A percentile compares a stretch with the other conserved stretches of the same genome.
Evolutionary conservation across 2,113 vertebrate genomes (phyloP).

Genomic region (Cebidichthys violaceus): DNA sequence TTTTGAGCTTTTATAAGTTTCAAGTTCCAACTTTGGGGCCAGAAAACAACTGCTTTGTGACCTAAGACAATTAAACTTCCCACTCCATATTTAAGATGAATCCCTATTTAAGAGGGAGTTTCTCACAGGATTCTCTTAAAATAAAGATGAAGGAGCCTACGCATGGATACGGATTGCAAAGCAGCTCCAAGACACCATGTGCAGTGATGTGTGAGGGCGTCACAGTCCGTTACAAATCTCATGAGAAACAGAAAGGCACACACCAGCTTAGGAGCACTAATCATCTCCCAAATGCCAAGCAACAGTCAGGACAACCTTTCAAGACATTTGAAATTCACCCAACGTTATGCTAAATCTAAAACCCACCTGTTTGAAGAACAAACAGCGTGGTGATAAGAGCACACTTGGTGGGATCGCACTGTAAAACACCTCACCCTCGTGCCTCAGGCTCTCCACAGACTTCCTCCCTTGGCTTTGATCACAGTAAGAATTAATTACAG

Average conservation of each 20-base stretch:
- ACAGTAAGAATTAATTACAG: constrained; percentile 70
- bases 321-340: constrained; percentile 29
- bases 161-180: constrained; percentile 5
- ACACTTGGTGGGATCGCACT: constrained; percentile 6
- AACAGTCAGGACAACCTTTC: constrained; percentile 28
- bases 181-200: constrained; percentile 25
- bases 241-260: constrained; percentile 23
- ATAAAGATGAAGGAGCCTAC: constrained; percentile 28
- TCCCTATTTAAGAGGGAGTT: constrained; percentile 17
- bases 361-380: constrained; percentile 44
- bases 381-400: constrained; percentile 34
- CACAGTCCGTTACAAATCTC: constrained; percentile 31
- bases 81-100: constrained; percentile 18
- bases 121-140: constrained; percentile 3
- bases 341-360: constrained; percentile 24
- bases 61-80: constrained; percentile 2
- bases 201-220: constrained; percentile 34
- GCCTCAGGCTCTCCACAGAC: constrained; percentile 38
- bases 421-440: constrained; percentile 26
- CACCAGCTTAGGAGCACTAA: constrained; percentile 20
- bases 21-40: background rate
- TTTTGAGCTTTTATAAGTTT: constrained; percentile 2
- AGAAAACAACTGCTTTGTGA: constrained; percentile 13
- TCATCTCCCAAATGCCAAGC: constrained; percentile 30
- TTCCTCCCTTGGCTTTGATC: constrained; percentile 60